Percentiles rank a stretch among this genome's conserved stretches.
Conservation (phyloP, 2,797 vertebrate species). For the Gobio occitaniae region DNA sequence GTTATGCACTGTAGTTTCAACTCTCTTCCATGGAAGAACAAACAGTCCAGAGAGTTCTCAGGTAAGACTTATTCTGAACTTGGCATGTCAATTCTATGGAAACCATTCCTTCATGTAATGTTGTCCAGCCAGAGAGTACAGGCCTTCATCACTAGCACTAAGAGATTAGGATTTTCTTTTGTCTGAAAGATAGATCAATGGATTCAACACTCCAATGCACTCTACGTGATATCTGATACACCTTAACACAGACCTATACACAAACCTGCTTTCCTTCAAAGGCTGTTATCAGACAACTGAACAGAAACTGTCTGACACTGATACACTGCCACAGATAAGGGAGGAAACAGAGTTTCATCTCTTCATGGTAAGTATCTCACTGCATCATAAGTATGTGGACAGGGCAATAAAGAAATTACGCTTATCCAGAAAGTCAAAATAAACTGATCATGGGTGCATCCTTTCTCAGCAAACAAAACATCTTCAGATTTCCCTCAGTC, state of each 20-base stretch:
- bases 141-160: constrained; percentile 46
- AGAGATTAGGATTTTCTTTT: constrained; percentile 54
- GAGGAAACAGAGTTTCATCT: background rate
- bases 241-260: constrained; percentile 44
- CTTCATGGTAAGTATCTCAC: constrained; percentile 31
- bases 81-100: constrained; percentile 30
- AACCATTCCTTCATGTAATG: constrained; percentile 29
- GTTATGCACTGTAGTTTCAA: background rate
- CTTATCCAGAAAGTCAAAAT: constrained; percentile 21
- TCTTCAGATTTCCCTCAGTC: background rate
- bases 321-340: constrained; percentile 33
- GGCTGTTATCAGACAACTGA: constrained; percentile 57
- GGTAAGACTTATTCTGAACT: constrained; percentile 48
- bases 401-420: constrained; percentile 6
- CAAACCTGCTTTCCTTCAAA: constrained; percentile 52
- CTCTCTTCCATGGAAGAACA: constrained; percentile 19
- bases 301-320: constrained; percentile 49
- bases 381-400: background rate
- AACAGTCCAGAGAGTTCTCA: constrained; percentile 24
- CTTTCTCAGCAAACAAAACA: background rate
- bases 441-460: background rate
- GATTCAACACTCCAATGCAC: constrained; percentile 57
- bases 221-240: constrained; percentile 56
- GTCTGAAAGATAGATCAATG: constrained; percentile 53
- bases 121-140: constrained; percentile 44